Evolutionary conservation across 2,113 vertebrate genomes (phyloP).

Genomic region (Bubo scandiacus): DNA sequence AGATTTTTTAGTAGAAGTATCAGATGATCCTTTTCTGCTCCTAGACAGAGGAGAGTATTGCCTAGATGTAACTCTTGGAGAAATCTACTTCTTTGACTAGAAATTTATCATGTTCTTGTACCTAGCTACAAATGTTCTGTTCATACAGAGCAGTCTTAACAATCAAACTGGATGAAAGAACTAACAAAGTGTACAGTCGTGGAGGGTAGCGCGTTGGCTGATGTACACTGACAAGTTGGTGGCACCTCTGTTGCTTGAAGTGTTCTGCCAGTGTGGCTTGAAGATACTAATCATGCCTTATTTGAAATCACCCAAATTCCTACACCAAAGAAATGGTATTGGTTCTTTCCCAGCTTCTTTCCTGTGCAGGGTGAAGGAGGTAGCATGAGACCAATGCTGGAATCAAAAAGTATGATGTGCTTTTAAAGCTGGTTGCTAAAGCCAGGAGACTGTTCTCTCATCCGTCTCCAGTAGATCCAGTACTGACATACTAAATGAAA

Average conservation of each 20-base stretch:
- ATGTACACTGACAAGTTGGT: neutral
- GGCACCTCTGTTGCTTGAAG: neutral
- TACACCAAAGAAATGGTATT: neutral
- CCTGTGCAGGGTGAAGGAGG: neutral
- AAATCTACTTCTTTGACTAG: neutral
- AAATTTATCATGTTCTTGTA: neutral
- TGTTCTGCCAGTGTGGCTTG: neutral
- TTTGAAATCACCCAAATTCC: neutral
- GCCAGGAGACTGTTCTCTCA: neutral
- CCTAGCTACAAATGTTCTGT: neutral
- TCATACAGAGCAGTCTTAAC: neutral
- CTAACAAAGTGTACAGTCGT: rapidly evolving
- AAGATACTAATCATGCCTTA: neutral
- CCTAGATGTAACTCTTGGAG: neutral
- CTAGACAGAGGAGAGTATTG: neutral
- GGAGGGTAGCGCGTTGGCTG: neutral
- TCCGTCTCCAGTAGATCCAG: neutral
- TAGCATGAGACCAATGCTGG: neutral
- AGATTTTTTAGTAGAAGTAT: neutral
- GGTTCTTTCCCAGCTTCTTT: neutral
- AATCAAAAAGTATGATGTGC: neutral
- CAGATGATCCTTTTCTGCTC: neutral
- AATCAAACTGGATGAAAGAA: neutral
- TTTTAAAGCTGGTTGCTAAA: neutral
- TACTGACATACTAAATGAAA: neutral